Conservation (phyloP, 2,113 vertebrate genomes). For the Cynopterus brachyotis region DNA sequence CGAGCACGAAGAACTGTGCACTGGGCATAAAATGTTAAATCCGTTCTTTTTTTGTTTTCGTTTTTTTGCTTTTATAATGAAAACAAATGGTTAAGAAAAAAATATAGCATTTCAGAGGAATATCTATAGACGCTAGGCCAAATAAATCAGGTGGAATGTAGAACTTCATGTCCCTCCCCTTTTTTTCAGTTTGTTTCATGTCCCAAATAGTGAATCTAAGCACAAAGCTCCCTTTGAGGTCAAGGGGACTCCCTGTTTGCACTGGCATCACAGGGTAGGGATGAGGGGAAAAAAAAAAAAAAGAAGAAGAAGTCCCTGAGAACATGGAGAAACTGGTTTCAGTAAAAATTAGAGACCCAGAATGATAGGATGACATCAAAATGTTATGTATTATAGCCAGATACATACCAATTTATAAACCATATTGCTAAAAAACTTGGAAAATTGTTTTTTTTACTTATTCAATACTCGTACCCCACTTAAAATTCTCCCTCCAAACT, state of each 20-base stretch:
- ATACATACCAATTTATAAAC: neutral
- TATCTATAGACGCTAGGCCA: conserved; percentile 9
- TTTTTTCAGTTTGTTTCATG: neutral
- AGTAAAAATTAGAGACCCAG: neutral
- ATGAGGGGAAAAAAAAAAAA: no score
- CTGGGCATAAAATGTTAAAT: neutral
- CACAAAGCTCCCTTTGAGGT: conserved; percentile 69
- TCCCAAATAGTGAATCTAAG: conserved; percentile 49
- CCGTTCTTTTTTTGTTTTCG: neutral
- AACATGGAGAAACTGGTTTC: conserved; percentile 61
- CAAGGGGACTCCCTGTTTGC: conserved; percentile 67
- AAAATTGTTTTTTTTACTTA: neutral
- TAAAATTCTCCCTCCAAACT: neutral
- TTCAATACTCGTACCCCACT: neutral
- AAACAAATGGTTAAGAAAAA: conserved; percentile 17
- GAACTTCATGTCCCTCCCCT: conserved; percentile 41
- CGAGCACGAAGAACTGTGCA: neutral
- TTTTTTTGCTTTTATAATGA: neutral
- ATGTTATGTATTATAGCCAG: neutral
- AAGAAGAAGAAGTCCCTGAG: conserved; percentile 19
- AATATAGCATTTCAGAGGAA: conserved; percentile 10
- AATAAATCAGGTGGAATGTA: conserved; percentile 71
- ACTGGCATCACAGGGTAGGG: conserved; percentile 23
- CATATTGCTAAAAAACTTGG: neutral
- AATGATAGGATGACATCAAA: neutral